Percentiles rank a stretch among this genome's conserved stretches.
phyloP scores from a whole-genome alignment of 2,797 vertebrate genomes.

The Pangasius macronema region DNA sequence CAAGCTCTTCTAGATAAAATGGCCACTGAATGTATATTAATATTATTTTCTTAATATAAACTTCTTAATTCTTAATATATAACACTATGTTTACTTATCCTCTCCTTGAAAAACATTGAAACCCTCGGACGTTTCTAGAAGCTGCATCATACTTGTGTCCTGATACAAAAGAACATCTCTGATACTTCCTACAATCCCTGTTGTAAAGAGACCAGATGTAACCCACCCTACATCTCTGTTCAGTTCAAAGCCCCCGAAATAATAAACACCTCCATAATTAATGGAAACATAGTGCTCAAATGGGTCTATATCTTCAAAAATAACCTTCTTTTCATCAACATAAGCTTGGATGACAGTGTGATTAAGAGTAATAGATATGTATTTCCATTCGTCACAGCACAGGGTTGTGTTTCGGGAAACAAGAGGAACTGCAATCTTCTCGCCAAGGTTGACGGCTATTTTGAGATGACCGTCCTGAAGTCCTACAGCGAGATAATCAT shows the following conservation, averaged over 20 bases:
- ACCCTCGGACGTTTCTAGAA: constrained; percentile 78
- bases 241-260: constrained; percentile 86
- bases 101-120: constrained; percentile 80
- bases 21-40: neutral
- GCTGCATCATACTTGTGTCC: constrained; percentile 72
- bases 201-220: constrained; percentile 80
- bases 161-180: constrained; percentile 81
- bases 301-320: constrained; percentile 80
- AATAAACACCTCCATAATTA: constrained; percentile 79
- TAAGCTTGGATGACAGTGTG: constrained; percentile 77
- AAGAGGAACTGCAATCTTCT: constrained; percentile 73
- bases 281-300: constrained; percentile 80
- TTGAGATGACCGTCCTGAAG: constrained; percentile 76
- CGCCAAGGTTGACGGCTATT: constrained; percentile 83
- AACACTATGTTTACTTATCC: constrained; percentile 36
- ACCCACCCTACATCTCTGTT: constrained; percentile 70
- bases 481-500: constrained; percentile 85
- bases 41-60: neutral
- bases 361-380: constrained; percentile 74
- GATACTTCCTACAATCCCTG: constrained; percentile 79
- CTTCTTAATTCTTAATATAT: neutral
- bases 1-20: neutral
- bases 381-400: constrained; percentile 78
- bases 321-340: constrained; percentile 70
- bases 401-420: constrained; percentile 60